Conservation (phyloP, 2,113 vertebrate genomes). For the Nothobranchius furzeri region DNA sequence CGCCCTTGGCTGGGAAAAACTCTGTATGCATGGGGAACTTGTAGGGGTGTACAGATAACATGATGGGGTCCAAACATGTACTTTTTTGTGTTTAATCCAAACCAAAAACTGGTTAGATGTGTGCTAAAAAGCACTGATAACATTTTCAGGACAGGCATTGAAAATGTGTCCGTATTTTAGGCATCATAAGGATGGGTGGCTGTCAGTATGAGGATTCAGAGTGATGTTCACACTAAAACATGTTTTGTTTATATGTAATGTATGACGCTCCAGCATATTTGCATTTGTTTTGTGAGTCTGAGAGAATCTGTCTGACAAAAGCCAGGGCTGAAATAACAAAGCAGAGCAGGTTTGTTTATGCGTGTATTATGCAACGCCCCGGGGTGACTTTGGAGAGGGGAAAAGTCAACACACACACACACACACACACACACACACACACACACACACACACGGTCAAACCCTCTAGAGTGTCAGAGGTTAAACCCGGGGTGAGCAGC, state of each 20-base stretch:
- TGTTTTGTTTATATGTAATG: too few relatives aligned
- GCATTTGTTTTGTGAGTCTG: not conserved
- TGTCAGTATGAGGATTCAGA: too few relatives aligned
- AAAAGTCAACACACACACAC: conserved; percentile 13
- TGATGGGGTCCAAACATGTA: too few relatives aligned
- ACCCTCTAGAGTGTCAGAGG: conserved; percentile 13
- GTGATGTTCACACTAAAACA: not conserved
- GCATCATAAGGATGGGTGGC: too few relatives aligned
- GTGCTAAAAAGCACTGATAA: too few relatives aligned
- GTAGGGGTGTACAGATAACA: too few relatives aligned
- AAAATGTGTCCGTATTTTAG: too few relatives aligned
- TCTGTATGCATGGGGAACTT: too few relatives aligned
- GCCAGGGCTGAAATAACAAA: conserved; percentile 16
- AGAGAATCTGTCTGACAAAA: not conserved
- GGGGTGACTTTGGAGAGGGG: conserved; percentile 19
- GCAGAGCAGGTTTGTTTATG: not conserved
- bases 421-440: conserved; percentile 2
- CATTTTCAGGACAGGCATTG: too few relatives aligned
- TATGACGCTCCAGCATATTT: not conserved
- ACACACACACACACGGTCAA: not conserved
- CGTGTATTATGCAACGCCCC: conserved; percentile 33
- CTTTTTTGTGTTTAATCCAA: too few relatives aligned
- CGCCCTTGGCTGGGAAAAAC: too few relatives aligned
- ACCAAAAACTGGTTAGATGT: not conserved
- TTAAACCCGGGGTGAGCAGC: conserved; percentile 37